Base-by-base conservation (phyloP, 2,888 invertebrate genomes). In the Agonopterix heracliana region DNA sequence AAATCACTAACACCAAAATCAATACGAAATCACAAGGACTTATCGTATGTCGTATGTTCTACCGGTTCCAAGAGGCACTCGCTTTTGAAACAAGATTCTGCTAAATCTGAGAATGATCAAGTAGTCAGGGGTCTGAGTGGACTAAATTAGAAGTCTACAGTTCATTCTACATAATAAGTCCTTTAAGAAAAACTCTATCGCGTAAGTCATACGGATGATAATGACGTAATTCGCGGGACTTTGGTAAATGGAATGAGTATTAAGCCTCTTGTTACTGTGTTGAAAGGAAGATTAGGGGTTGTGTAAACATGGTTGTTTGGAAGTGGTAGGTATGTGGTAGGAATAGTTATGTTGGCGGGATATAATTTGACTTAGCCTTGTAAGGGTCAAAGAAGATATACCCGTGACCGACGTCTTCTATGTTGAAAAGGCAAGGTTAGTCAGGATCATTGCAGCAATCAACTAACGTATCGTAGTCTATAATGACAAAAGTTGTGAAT, bases 91-190 rank as follows among this genome's bases (percentile, higher is more conserved):
- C 65, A 54, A 60, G 74, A 81, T 61, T 64, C 72, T 61, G 53
- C 66, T 64, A 68, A 75, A 78, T 78, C 75, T 63, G 74, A 77
- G 74, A 64, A 77, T 77, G 79, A 82, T 79, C 78, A 74, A 84
- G 84, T 72, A 78, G 74, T 67, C 69, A 63, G 59, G 75, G 77
- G 76, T 63, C 59, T 50, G 54, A 69, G 69, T 69, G 58, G 60
- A 64, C 66, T 63, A 68, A 78, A 77, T 79, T 72, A 72, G 71
- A 38, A 38, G 11, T 38, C 26, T 26, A 17, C 4, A 26, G 26
- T 26, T 26, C 5, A 26, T 26, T 26, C 26, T 26, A 5, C 1
- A 26, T 26, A 26, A 3, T 5, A 5, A 26, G 26, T 26, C 26
- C 26, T 26, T 1, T 5, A 26, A 7, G 5, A 26, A 26, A 26